Percentiles rank a stretch among this genome's conserved stretches.
These are phyloP conservation scores for Ophion ellenae DNA, from an alignment of 2,888 invertebrate species.

Conservation along the genomic window DNA sequence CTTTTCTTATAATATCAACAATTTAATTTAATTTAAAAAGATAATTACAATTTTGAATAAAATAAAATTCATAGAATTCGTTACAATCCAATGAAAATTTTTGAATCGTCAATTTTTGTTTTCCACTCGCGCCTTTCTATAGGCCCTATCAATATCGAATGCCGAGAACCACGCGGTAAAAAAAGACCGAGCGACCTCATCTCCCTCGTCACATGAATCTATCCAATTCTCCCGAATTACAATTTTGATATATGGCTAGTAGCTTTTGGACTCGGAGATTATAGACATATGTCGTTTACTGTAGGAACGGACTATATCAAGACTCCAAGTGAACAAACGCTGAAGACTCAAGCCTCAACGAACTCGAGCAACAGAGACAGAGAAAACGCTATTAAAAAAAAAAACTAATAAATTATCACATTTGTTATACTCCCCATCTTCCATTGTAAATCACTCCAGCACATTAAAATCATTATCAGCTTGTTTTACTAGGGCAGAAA, in stretches of 20 bases:
- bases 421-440: constrained; percentile 29
- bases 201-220: constrained; percentile 17
- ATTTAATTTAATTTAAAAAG: not conserved
- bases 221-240: constrained; percentile 5
- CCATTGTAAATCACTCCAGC: not conserved
- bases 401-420: constrained; percentile 57
- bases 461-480: constrained; percentile 56
- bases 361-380: not conserved
- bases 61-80: not conserved
- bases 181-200: constrained; percentile 32
- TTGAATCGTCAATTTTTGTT: not conserved
- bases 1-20: no score
- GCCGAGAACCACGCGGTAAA: constrained; percentile 50
- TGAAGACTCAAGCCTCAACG: constrained; percentile 3
- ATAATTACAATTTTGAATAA: not conserved
- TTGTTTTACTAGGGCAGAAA: constrained; percentile 34
- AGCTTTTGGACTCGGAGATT: constrained; percentile 38
- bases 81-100: no score
- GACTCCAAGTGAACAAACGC: constrained; percentile 41
- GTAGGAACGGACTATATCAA: constrained; percentile 2
- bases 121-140: not conserved
- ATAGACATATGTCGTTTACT: constrained; percentile 39
- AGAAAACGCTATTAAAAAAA: constrained; percentile 32
- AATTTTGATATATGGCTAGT: constrained; percentile 47
- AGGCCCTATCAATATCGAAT: constrained; percentile 33